phyloP scores from a whole-genome alignment of 2,888 invertebrate species.

The Ctenicera cuprea region DNA sequence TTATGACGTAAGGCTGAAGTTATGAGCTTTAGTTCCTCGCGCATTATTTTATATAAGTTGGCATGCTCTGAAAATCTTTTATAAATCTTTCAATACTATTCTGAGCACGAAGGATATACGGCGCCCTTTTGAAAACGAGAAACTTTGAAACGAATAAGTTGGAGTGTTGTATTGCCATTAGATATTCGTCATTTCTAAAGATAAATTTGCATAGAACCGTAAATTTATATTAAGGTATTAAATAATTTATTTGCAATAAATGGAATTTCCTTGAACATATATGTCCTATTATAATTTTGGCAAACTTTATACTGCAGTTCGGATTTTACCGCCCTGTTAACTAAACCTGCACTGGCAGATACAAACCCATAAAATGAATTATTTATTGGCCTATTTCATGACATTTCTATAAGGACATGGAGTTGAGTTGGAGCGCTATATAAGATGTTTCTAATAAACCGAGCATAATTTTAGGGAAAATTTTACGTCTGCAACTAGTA shows the following conservation, averaged over 20 bases:
- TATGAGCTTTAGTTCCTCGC: slow-evolving; percentile 35
- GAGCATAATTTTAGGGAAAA: too few species aligned
- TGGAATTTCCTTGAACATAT: slow-evolving; percentile 19
- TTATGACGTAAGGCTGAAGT: slow-evolving; percentile 46
- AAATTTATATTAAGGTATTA: too few species aligned
- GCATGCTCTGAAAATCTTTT: slow-evolving; percentile 37
- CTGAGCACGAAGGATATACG: slow-evolving; percentile 16
- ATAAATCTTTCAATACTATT: slow-evolving; percentile 33
- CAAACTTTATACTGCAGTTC: neutral
- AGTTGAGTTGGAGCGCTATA: neutral
- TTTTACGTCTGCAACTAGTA: too few species aligned
- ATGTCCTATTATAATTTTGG: neutral
- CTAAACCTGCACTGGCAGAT: neutral
- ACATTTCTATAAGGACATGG: neutral
- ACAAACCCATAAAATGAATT: slow-evolving; percentile 6
- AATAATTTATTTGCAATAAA: neutral
- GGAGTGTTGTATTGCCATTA: too few species aligned
- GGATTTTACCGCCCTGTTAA: neutral
- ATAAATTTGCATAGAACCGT: too few species aligned
- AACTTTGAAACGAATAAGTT: neutral
- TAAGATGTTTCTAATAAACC: too few species aligned
- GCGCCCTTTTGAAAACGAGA: neutral
- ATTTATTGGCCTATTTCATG: neutral
- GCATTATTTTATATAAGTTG: slow-evolving; percentile 40
- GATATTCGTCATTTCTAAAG: too few species aligned